These are phyloP conservation scores for Orientallactaga sibirica DNA, from an alignment of 2,797 vertebrate species.

Conservation along the genomic window DNA sequence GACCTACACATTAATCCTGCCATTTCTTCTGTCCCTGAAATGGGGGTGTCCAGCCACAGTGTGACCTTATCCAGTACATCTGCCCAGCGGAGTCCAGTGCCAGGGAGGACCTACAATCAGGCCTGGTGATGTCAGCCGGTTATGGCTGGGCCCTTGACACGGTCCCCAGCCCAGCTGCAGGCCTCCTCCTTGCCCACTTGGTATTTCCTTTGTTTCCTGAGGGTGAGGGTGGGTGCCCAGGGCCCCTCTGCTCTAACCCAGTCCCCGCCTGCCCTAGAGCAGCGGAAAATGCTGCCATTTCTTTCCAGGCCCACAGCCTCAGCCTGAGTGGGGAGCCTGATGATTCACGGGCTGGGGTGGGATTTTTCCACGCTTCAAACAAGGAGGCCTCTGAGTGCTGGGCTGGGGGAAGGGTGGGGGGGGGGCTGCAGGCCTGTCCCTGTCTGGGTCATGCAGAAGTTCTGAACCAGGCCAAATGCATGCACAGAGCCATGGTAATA, in stretches of 20 bases:
- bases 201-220: conserved; percentile 55
- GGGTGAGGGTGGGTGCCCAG: conserved; percentile 53
- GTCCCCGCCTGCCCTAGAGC: conserved; percentile 79
- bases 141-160: neutral
- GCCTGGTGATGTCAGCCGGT: conserved; percentile 73
- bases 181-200: conserved; percentile 56
- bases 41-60: conserved; percentile 43
- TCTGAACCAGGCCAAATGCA: neutral
- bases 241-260: conserved; percentile 61
- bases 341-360: conserved; percentile 87
- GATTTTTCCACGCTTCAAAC: conserved; percentile 86
- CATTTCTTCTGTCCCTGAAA: conserved; percentile 49
- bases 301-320: conserved; percentile 81
- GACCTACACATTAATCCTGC: neutral
- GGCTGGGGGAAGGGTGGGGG: conserved; percentile 9
- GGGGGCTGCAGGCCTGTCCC: conserved; percentile 49
- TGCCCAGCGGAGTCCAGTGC: conserved; percentile 70
- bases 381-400: conserved; percentile 82
- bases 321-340: conserved; percentile 77
- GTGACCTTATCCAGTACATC: conserved; percentile 80
- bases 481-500: conserved; percentile 60
- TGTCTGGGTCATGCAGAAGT: conserved; percentile 44
- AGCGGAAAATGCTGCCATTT: conserved; percentile 84
- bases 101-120: conserved; percentile 62
- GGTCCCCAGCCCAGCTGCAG: neutral